These are phyloP conservation scores for Cheilosia variabilis DNA, from an alignment of 2,888 invertebrate species.

Conservation along the genomic window DNA sequence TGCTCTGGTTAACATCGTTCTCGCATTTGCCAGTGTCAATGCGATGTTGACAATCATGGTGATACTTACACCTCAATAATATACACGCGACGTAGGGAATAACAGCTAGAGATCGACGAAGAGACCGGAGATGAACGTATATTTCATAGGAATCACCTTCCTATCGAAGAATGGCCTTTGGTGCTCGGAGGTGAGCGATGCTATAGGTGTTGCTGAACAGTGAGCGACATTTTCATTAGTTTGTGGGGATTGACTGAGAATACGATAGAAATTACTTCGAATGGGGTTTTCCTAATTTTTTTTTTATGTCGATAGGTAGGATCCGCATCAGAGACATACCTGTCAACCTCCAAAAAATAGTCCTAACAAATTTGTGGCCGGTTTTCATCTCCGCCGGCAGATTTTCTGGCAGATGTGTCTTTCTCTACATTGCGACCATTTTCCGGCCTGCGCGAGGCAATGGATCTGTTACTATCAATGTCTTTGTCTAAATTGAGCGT, in stretches of 20 bases:
- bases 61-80: slow-evolving; percentile 63
- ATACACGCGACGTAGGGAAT: slow-evolving; percentile 28
- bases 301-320: too few relatives aligned
- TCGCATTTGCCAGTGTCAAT: slow-evolving; percentile 63
- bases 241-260: neutral
- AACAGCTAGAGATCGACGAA: slow-evolving; percentile 25
- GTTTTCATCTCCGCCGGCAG: too few relatives aligned
- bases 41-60: slow-evolving; percentile 62
- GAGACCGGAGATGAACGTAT: neutral
- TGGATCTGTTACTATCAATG: too few relatives aligned
- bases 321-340: too few relatives aligned
- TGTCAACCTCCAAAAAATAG: too few relatives aligned
- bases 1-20: slow-evolving; percentile 49
- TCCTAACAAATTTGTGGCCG: too few relatives aligned
- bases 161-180: slow-evolving; percentile 5
- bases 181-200: neutral
- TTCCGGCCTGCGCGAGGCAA: too few relatives aligned
- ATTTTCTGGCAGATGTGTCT: too few relatives aligned
- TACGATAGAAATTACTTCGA: too few relatives aligned
- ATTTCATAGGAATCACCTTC: slow-evolving; percentile 39
- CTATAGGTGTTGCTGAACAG: slow-evolving; percentile 20
- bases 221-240: slow-evolving; percentile 24
- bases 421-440: too few relatives aligned
- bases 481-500: too few relatives aligned
- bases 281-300: too few relatives aligned